Evolutionary conservation across 2,797 vertebrate genomes (phyloP).

Genomic region (Danionella dracula): DNA sequence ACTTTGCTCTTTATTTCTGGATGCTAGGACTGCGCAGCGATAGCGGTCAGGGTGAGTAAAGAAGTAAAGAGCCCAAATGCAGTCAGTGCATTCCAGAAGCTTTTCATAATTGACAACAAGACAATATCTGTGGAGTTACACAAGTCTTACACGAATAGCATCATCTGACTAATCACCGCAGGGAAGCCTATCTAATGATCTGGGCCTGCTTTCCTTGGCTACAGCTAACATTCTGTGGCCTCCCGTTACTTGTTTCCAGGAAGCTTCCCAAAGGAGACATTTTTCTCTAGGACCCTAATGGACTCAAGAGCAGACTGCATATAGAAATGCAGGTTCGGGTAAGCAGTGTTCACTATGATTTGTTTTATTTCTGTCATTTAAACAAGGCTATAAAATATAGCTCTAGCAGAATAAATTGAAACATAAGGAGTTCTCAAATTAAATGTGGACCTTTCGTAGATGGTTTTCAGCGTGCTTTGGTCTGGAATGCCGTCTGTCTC

Average conservation of each 20-base stretch:
- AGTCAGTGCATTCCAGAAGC: not conserved
- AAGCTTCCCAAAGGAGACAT: slow-evolving; percentile 9
- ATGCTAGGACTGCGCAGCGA: not conserved
- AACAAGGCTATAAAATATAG: too few species aligned
- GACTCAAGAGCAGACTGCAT: not conserved
- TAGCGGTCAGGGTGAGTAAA: not conserved
- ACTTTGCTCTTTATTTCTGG: not conserved
- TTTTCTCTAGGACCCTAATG: slow-evolving; percentile 14
- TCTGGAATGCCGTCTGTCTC: slow-evolving; percentile 88
- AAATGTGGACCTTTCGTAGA: slow-evolving; percentile 98
- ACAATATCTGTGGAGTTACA: not conserved
- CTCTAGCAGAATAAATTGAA: too few species aligned
- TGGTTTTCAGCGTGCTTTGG: slow-evolving; percentile 83
- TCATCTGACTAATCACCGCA: slow-evolving; percentile 28
- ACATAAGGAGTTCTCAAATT: too few species aligned
- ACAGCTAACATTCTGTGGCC: slow-evolving; percentile 13
- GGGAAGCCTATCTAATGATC: slow-evolving; percentile 34
- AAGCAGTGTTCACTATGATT: too few species aligned
- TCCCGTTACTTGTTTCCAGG: slow-evolving; percentile 29
- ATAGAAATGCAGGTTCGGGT: too few species aligned
- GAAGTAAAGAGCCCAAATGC: not conserved
- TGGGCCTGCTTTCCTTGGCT: slow-evolving; percentile 25
- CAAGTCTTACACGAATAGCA: slow-evolving; percentile 11
- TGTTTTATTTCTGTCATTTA: too few species aligned
- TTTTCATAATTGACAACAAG: not conserved